These are phyloP conservation scores for Drosophila niveifrons DNA, from an alignment of 2,888 invertebrate genomes.

Conservation along the genomic window DNA sequence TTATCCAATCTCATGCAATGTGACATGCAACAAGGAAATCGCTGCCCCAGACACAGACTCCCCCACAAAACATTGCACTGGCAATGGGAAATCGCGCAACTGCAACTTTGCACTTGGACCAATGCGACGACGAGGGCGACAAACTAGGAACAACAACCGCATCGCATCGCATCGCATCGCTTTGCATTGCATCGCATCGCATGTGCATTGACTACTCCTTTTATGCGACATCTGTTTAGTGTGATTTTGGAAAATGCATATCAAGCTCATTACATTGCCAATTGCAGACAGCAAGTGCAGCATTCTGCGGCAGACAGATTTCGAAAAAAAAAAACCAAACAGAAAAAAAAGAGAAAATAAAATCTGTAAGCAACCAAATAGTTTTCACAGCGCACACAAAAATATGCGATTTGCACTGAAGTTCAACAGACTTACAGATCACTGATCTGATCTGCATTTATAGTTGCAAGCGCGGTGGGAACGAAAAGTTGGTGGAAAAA, in stretches of 20 bases:
- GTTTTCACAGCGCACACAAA: constrained; percentile 49
- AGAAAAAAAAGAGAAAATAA: background rate
- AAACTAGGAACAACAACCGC: constrained; percentile 41
- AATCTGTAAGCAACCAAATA: constrained; percentile 54
- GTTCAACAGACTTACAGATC: constrained; percentile 75
- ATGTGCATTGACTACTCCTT: constrained; percentile 41
- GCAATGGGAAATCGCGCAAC: constrained; percentile 27
- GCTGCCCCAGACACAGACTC: constrained; percentile 60
- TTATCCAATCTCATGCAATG: constrained; percentile 69
- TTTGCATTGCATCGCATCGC: constrained; percentile 16
- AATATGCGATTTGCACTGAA: constrained; percentile 54
- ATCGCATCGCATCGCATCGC: constrained; percentile 16
- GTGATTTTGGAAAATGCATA: constrained; percentile 73
- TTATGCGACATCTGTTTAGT: constrained; percentile 69
- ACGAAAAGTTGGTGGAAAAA: background rate
- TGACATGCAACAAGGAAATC: constrained; percentile 73
- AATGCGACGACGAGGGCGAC: constrained; percentile 60
- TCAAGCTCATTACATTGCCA: constrained; percentile 78
- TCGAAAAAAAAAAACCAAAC: constrained; percentile 11
- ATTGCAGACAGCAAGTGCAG: constrained; percentile 58
- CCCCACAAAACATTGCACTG: constrained; percentile 49
- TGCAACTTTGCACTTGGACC: constrained; percentile 55
- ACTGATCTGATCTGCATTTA: constrained; percentile 57
- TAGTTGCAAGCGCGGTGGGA: constrained; percentile 5
- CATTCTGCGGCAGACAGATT: constrained; percentile 42